Base-by-base conservation (phyloP, 2,888 invertebrate species). In the Ennomos fuscantarius region DNA sequence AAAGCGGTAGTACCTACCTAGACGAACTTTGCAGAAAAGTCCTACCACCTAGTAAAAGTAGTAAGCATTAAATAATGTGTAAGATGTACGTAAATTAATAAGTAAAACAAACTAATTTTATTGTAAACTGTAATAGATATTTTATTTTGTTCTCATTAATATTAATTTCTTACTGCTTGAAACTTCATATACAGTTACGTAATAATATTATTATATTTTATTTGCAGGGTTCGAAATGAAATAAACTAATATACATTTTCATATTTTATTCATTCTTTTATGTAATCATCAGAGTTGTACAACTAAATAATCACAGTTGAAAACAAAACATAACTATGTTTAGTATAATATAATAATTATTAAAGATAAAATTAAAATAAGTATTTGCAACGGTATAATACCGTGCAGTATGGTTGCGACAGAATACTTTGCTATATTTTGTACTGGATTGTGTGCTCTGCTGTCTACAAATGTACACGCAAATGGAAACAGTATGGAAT, bases 291-390 rank as follows among this genome's bases (percentile, higher is more conserved):
- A 89, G 89, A 92, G 87, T 92, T 92, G 93, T 93, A 93, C 90
- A 93, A 92, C 93, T 93, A 93, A 93, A 91, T 90, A 93, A 93
- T 93, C 93, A 93, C 93, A 93, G 93, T 93, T 91, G 86, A 93
- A 68, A 93, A 93, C 90, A 88, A 92, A 93, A 92, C 87, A 82
- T 86, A 87, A 85, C 79, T 83, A 83, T 81, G 77, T 82, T 79
- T 75, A 78, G 69, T 76, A 72, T 68, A 65, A 65, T 73, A 79
- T 80, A 83, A 81, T 24, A 0, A 5, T 24, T 24, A 24, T 84
- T 82, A 84, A 84, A 76, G 78, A 84, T 79, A 88, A 81, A 86
- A 87, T 81, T 78, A 81, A 87, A 84, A 83, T 76, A 63, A 69
- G 56, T 55, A 55, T 66, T 76, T 81, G 81, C 78, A 74, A 73